Evolutionary conservation across 1,140 invertebrate species (phyloP).

Genomic region (Orchestia grillus): DNA sequence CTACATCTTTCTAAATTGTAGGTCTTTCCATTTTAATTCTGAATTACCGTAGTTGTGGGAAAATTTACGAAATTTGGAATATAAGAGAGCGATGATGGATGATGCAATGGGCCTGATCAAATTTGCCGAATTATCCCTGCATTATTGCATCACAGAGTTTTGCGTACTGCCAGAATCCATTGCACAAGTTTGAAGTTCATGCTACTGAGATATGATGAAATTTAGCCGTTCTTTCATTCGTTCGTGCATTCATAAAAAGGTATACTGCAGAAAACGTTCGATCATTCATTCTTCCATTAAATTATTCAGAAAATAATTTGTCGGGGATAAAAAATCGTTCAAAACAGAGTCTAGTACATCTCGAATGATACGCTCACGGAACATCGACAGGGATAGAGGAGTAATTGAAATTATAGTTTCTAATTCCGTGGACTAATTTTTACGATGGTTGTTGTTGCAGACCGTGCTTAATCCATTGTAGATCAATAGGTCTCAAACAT

Average conservation of each 20-base stretch:
- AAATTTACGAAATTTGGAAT: too few relatives aligned
- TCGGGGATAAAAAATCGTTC: background rate
- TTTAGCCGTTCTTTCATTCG: background rate
- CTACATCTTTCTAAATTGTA: too few relatives aligned
- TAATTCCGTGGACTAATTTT: background rate
- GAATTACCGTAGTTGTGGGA: too few relatives aligned
- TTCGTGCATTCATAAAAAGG: background rate
- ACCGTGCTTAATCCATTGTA: background rate
- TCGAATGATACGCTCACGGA: background rate
- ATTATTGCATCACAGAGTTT: background rate
- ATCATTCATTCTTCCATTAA: background rate
- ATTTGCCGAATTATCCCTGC: background rate
- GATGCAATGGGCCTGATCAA: background rate
- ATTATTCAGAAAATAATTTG: background rate
- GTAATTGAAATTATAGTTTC: background rate
- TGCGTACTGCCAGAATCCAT: background rate
- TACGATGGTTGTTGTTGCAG: background rate
- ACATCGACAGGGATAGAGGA: background rate
- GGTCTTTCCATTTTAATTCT: too few relatives aligned
- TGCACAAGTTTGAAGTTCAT: background rate
- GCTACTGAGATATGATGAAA: background rate
- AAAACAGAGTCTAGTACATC: background rate
- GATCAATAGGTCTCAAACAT: background rate
- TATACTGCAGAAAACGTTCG: background rate
- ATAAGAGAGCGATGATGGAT: background rate